Base-by-base conservation (phyloP, 2,797 vertebrate genomes). In the Amphiprion clarkii region DNA sequence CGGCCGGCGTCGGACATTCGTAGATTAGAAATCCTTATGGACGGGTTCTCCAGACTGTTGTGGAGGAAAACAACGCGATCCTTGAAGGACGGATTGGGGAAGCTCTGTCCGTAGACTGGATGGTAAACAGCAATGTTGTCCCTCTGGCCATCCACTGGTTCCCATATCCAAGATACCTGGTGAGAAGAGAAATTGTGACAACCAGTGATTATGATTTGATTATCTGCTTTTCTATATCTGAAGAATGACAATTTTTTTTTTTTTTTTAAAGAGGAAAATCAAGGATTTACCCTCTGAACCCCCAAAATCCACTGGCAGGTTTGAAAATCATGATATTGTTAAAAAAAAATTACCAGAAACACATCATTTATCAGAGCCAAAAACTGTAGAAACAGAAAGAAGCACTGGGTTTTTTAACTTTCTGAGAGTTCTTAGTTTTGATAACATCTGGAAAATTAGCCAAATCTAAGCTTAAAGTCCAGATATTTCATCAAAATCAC, bases 81-180 rank as follows among this genome's bases (percentile, higher is more conserved):
- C 19, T 79, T 89, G 23, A 93, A 93, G 29, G 80, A 46, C 0
- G 46, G 39, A 51, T 93, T 87, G 0, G 95, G 95, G 75, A 95
- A 96, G 72, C 86, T 95, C 57, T 92, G 86, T 0, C 96, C 95
- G 0, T 93, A 95, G 0, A 0, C 21, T 0, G 96, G 96, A 73
- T 97, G 95, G 85, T 82, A 96, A 0, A 96, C 95, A 0, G 96
- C 97, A 2, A 98, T 93, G 68, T 92, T 95, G 68, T 76, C 72
- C 36, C 85, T 80, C 16, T 89, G 85, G 0, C 90, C 91, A 0
- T 93, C 78, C 0, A 59, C 59, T 0, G 92, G 86, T 48, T 95
- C 92, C 86, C 93, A 96, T 51, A 95, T 93, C 97, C 97, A 98
- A 1, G 95, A 96, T 23, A 97, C 96, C 92, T 96, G 93, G 17